phyloP scores from a whole-genome alignment of 2,888 invertebrate species.

The Apamea epomidion region DNA sequence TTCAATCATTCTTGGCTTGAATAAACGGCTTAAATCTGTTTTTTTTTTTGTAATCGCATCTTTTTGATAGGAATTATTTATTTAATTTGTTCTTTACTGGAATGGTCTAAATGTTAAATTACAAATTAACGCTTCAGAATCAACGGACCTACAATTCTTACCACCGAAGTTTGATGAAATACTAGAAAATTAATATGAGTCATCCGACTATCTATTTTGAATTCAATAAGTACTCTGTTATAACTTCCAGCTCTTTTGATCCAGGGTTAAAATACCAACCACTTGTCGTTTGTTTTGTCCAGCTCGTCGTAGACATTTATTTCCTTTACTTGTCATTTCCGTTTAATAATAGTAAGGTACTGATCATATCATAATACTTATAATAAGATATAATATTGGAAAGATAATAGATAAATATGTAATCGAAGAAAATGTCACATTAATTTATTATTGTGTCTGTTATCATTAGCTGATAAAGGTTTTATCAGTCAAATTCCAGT shows the following conservation, averaged over 20 bases:
- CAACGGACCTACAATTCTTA: neutral
- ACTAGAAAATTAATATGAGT: neutral
- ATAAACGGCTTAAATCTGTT: neutral
- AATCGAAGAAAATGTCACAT: slow-evolving; percentile 3
- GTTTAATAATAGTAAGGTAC: neutral
- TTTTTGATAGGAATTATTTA: neutral
- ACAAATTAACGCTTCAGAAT: neutral
- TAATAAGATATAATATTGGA: slow-evolving; percentile 17
- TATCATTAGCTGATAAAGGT: slow-evolving; percentile 26
- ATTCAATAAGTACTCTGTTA: neutral
- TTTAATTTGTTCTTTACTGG: neutral
- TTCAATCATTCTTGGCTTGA: neutral
- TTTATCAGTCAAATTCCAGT: slow-evolving; percentile 39
- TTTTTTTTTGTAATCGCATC: neutral
- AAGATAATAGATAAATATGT: neutral
- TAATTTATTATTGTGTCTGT: neutral
- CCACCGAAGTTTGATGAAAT: neutral
- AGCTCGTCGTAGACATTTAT: no score
- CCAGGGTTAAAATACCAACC: no score
- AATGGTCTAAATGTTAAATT: neutral
- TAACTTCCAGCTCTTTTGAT: no score
- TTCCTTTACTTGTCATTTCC: neutral
- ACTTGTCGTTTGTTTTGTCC: no score
- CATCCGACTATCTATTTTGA: neutral
- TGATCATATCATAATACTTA: slow-evolving; percentile 18